phyloP scores from a whole-genome alignment of 2,888 invertebrate genomes.

The Hirtodrosophila trivittata region DNA sequence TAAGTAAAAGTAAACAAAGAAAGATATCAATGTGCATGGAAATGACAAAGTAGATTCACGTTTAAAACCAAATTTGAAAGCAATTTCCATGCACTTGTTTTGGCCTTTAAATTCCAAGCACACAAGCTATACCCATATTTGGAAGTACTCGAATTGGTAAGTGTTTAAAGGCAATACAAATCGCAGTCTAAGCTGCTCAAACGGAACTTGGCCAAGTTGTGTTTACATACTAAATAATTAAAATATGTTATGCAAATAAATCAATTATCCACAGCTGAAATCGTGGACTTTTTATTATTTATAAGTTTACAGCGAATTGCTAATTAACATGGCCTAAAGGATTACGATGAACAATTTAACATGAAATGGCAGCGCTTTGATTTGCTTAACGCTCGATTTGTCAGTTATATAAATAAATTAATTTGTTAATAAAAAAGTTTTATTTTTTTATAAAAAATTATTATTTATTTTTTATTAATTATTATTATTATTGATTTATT shows the following conservation, averaged over 20 bases:
- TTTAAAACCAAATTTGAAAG: slow-evolving; percentile 9
- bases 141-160: background rate
- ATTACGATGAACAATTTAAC: slow-evolving; percentile 4
- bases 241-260: slow-evolving; percentile 44
- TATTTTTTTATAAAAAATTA: no score
- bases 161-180: background rate
- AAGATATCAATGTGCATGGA: slow-evolving; percentile 7
- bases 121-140: slow-evolving; percentile 12
- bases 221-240: slow-evolving; percentile 9
- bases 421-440: no score
- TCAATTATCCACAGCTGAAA: slow-evolving; percentile 35
- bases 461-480: no score
- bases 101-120: slow-evolving; percentile 13
- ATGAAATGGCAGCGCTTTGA: no score
- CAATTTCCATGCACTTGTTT: slow-evolving; percentile 18
- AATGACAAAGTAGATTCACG: slow-evolving; percentile 17
- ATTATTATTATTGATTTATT: no score
- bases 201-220: slow-evolving; percentile 26
- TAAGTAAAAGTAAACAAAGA: slow-evolving; percentile 1
- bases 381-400: no score
- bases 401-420: no score
- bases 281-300: slow-evolving; percentile 37
- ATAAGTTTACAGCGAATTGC: slow-evolving; percentile 23
- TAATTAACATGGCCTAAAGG: slow-evolving; percentile 47
- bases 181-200: slow-evolving; percentile 3